Evolutionary conservation across 1,140 invertebrate genomes (phyloP).

Genomic region (Drosophila persimilis): DNA sequence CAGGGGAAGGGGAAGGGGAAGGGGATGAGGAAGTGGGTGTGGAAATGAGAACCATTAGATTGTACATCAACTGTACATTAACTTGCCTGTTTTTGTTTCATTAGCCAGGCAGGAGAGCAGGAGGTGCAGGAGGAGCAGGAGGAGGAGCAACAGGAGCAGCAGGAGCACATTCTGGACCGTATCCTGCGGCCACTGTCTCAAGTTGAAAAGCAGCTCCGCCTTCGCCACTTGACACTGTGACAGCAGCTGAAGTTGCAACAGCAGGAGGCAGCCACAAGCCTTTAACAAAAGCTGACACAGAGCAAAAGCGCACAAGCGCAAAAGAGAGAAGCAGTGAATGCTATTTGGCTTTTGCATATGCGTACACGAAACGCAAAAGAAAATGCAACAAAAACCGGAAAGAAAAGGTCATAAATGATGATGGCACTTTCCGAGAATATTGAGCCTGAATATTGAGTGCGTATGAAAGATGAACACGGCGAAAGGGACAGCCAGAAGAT

Average conservation of each 20-base stretch:
- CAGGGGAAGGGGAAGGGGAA: neutral
- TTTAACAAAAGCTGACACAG: constrained; percentile 42
- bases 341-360: constrained; percentile 67
- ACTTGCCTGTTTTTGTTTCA: constrained; percentile 79
- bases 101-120: constrained; percentile 53
- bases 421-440: constrained; percentile 47
- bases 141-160: constrained; percentile 13
- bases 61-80: constrained; percentile 80
- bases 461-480: constrained; percentile 30
- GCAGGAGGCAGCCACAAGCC: constrained; percentile 33
- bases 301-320: neutral
- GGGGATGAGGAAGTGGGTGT: constrained; percentile 11
- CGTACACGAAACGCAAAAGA: constrained; percentile 11
- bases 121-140: constrained; percentile 3
- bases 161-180: constrained; percentile 2
- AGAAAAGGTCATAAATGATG: constrained; percentile 32
- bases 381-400: constrained; percentile 9
- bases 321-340: constrained; percentile 25
- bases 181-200: constrained; percentile 38
- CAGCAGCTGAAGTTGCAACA: constrained; percentile 35
- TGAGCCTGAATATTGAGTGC: constrained; percentile 39
- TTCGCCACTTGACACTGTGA: constrained; percentile 63
- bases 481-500: too few species aligned
- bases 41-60: constrained; percentile 58
- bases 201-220: constrained; percentile 40